Conservation (phyloP, 2,797 vertebrate genomes). For the Argentina silus region DNA sequence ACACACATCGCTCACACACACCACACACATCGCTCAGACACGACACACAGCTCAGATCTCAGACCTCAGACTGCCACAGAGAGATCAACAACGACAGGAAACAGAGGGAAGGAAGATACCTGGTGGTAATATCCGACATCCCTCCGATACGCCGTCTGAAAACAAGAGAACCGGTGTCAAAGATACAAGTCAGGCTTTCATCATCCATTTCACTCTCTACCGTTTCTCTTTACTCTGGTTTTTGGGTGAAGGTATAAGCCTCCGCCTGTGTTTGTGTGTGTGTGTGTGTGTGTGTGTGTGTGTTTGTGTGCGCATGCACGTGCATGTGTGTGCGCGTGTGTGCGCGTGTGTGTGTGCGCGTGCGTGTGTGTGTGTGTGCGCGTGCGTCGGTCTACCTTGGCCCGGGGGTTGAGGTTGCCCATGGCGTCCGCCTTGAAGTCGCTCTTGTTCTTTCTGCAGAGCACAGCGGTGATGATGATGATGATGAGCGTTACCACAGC, state of each 20-base stretch:
- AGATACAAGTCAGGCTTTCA: conserved; percentile 5
- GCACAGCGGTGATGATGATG: conserved; percentile 95
- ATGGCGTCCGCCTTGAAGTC: conserved; percentile 95
- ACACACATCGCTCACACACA: background rate
- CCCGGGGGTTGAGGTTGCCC: conserved; percentile 91
- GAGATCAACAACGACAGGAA: conserved; percentile 38
- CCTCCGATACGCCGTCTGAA: conserved; percentile 78
- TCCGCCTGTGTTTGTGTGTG: background rate
- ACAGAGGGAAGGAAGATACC: conserved; percentile 61
- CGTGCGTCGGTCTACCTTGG: conserved; percentile 82
- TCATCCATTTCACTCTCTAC: background rate
- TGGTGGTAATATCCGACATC: conserved; percentile 79
- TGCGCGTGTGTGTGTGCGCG: background rate
- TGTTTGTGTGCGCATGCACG: background rate
- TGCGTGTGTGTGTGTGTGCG: background rate
- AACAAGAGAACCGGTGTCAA: conserved; percentile 46
- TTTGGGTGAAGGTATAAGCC: background rate
- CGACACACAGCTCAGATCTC: too few relatives aligned
- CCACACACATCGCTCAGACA: too few relatives aligned
- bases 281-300: background rate
- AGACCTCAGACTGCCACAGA: background rate
- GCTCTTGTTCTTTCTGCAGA: conserved; percentile 97
- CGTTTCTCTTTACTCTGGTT: background rate
- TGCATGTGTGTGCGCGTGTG: conserved; percentile 1
- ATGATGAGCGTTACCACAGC: conserved; percentile 94